These are phyloP conservation scores for Hucho hucho DNA, from an alignment of 2,113 vertebrate species.

Conservation along the genomic window DNA sequence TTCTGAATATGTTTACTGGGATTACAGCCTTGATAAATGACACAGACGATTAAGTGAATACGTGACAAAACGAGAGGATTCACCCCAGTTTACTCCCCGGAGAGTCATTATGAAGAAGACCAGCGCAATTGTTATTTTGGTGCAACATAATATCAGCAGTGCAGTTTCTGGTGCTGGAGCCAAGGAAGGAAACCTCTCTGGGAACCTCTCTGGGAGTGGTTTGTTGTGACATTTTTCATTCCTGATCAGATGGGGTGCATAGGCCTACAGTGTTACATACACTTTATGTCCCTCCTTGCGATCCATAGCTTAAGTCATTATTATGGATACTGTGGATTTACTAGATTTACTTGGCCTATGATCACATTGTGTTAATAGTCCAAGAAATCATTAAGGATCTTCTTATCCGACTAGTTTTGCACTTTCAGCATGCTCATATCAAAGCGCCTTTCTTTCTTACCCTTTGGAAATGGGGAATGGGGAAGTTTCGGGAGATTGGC, in stretches of 20 bases:
- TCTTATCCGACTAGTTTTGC: constrained; percentile 17
- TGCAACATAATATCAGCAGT: constrained; percentile 3
- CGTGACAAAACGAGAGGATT: neutral
- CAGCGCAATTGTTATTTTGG: neutral
- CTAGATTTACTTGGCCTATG: neutral
- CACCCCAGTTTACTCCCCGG: too few relatives aligned
- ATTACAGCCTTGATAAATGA: neutral
- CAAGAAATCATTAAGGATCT: constrained; percentile 1
- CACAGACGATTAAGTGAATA: neutral
- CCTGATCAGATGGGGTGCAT: neutral
- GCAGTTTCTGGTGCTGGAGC: constrained; percentile 12
- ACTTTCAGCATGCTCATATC: constrained; percentile 6
- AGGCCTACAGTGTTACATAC: neutral
- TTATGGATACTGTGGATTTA: neutral
- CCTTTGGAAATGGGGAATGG: neutral
- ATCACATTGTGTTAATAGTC: neutral
- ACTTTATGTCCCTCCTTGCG: neutral
- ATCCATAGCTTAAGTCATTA: neutral
- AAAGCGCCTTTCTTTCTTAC: constrained; percentile 2
- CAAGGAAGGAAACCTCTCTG: neutral
- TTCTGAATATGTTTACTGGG: neutral
- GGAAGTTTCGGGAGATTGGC: constrained; percentile 26
- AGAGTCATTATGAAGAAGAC: neutral
- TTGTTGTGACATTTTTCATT: constrained; percentile 11
- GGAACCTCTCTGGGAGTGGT: constrained; percentile 25